These are phyloP conservation scores for Cantharis flavilabris DNA, from an alignment of 2,888 invertebrate species.

Conservation along the genomic window DNA sequence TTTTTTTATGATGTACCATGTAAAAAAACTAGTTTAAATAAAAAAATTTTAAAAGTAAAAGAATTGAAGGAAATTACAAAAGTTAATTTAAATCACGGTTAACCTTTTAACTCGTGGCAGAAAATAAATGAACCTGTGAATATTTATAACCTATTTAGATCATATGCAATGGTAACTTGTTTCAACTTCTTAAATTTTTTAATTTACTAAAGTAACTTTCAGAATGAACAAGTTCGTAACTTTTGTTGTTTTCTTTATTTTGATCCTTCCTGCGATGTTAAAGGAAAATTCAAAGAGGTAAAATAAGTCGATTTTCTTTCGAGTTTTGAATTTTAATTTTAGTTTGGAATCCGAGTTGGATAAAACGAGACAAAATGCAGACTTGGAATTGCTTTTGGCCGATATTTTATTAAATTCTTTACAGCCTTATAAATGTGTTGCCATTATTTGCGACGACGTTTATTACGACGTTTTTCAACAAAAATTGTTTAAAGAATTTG, in stretches of 20 bases:
- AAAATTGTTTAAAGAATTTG: slow-evolving; percentile 56
- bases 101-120: slow-evolving; percentile 20
- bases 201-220: not conserved
- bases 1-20: not conserved
- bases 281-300: not conserved
- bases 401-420: slow-evolving; percentile 49
- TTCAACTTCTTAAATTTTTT: slow-evolving; percentile 6
- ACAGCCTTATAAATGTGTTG: slow-evolving; percentile 56
- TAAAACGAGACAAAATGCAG: slow-evolving; percentile 21
- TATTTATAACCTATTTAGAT: slow-evolving; percentile 30
- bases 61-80: slow-evolving; percentile 5
- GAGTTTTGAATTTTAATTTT: slow-evolving; percentile 1
- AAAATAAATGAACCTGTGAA: slow-evolving; percentile 24
- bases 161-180: slow-evolving; percentile 14
- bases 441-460: slow-evolving; percentile 60
- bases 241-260: not conserved
- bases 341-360: slow-evolving; percentile 5
- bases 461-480: slow-evolving; percentile 61
- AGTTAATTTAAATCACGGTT: slow-evolving; percentile 10
- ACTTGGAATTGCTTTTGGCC: slow-evolving; percentile 38
- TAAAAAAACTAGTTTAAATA: not conserved
- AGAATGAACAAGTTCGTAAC: slow-evolving; percentile 1
- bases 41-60: not conserved
- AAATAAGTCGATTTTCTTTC: not conserved
- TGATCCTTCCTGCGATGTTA: not conserved